Evolutionary conservation across 2,113 vertebrate species (phyloP), one percentile per base, ranked within the genome.

Genomic region (Notiomystis cincta): DNA sequence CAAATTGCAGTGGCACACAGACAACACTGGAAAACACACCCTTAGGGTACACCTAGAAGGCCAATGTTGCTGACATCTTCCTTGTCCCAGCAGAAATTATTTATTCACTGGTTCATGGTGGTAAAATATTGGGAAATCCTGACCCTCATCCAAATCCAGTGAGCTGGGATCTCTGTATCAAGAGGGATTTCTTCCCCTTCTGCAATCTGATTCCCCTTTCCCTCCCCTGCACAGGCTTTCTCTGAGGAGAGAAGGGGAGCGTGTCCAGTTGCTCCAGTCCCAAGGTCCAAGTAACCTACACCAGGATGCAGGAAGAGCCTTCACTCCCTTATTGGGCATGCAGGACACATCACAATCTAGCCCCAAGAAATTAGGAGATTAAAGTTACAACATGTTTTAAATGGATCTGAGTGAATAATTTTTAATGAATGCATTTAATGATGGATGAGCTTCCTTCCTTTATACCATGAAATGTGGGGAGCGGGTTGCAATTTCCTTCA

Each of bases 361-460:
- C 87, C 91, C 54, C 66, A 81, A 94, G 93, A 95, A 95, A 96
- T 85, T 61, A 82, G 77, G 94, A 85, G 84, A 96, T 90, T 95
- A 86, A 94, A 94, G 93, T 88, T 51, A 88, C 66, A 93, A 64
- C 22, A 51, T n/a, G 31, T 51, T 82, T 95, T 91, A 94, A 93
- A 85, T 93, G 84, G 70, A 88, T 91, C 75, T n/a, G 71, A 90
- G 67, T 58, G 93, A 95, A 96, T 86, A 70, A 93, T 95, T 93
- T 94, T 94, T 95, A 97, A 95, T 95, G 84, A 96, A 83, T 16
- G 5, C 64, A 86, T 86, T 96, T 93, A 95, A 97, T 93, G 95
- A 94, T 93, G 51, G 85, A 95, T 93, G 90, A 93, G 67, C 62
- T 91, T 88, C 61, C 53, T 92, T 94, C 84, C 42, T 80, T 93